These are phyloP conservation scores for Gymnocypris eckloni DNA, from an alignment of 2,797 vertebrate genomes.

Conservation along the genomic window DNA sequence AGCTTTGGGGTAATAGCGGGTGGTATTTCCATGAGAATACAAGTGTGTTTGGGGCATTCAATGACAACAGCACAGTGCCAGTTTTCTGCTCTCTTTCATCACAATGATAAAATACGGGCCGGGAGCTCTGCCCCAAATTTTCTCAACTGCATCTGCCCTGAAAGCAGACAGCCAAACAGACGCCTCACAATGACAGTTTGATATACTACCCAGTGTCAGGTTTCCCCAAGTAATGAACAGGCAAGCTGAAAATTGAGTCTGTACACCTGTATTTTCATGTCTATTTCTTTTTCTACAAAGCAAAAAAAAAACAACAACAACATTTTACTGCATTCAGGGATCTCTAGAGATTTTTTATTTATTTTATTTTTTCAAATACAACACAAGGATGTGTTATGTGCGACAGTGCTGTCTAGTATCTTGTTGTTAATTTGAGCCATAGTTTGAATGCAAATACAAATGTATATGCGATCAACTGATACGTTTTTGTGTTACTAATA, in stretches of 20 bases:
- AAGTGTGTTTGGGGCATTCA: slow-evolving; percentile 26
- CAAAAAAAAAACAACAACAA: background rate
- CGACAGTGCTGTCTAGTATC: background rate
- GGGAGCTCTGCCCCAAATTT: slow-evolving; percentile 53
- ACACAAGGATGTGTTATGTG: background rate
- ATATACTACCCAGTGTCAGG: slow-evolving; percentile 51
- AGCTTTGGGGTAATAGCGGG: slow-evolving; percentile 39
- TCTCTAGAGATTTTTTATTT: background rate
- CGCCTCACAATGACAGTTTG: slow-evolving; percentile 53
- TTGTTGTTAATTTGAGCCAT: slow-evolving; percentile 3
- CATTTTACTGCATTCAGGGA: background rate
- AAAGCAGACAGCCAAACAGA: slow-evolving; percentile 58
- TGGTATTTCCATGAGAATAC: slow-evolving; percentile 39
- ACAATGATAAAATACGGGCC: slow-evolving; percentile 56
- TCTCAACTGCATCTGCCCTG: slow-evolving; percentile 51
- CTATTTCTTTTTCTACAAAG: background rate
- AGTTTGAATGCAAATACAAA: background rate
- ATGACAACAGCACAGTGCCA: slow-evolving; percentile 43
- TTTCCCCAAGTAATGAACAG: slow-evolving; percentile 50
- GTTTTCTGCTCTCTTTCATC: slow-evolving; percentile 57
- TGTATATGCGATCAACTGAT: background rate
- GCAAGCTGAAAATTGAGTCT: slow-evolving; percentile 51
- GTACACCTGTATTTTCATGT: slow-evolving; percentile 51
- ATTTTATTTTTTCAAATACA: slow-evolving; percentile 3
- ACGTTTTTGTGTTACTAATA: background rate